Evolutionary conservation across 1,140 invertebrate species (phyloP).

Genomic region (Sinella curviseta): DNA sequence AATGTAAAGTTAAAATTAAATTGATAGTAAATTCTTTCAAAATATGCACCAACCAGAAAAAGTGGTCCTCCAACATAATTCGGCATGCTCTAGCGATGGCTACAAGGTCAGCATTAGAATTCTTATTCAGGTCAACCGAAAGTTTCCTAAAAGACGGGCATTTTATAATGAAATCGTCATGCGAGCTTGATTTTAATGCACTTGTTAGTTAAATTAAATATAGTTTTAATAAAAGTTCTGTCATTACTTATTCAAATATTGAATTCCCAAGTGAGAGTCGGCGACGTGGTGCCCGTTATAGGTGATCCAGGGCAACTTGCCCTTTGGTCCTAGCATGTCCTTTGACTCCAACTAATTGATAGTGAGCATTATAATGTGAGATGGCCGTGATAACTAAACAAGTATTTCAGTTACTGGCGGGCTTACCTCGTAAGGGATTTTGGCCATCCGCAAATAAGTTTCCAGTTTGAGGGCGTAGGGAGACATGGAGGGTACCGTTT

Average conservation of each 20-base stretch:
- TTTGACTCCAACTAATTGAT: slow-evolving; percentile 43
- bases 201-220: too few species aligned
- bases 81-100: slow-evolving; percentile 36
- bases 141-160: too few species aligned
- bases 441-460: too few species aligned
- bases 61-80: slow-evolving; percentile 47
- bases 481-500: slow-evolving; percentile 27
- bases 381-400: too few species aligned
- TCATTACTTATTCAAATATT: slow-evolving; percentile 51
- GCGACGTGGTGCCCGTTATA: slow-evolving; percentile 55
- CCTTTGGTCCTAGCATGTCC: slow-evolving; percentile 50
- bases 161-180: background rate
- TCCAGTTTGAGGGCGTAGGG: slow-evolving; percentile 46
- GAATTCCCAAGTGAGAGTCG: slow-evolving; percentile 58
- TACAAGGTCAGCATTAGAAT: slow-evolving; percentile 6
- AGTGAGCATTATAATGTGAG: background rate
- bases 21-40: background rate
- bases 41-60: slow-evolving; percentile 15
- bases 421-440: slow-evolving; percentile 47
- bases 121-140: slow-evolving; percentile 43
- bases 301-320: slow-evolving; percentile 58
- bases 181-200: background rate
- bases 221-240: too few species aligned
- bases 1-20: too few species aligned
- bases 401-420: too few species aligned